phyloP scores from a whole-genome alignment of 2,113 vertebrate genomes.

The Myotis brandtii region DNA sequence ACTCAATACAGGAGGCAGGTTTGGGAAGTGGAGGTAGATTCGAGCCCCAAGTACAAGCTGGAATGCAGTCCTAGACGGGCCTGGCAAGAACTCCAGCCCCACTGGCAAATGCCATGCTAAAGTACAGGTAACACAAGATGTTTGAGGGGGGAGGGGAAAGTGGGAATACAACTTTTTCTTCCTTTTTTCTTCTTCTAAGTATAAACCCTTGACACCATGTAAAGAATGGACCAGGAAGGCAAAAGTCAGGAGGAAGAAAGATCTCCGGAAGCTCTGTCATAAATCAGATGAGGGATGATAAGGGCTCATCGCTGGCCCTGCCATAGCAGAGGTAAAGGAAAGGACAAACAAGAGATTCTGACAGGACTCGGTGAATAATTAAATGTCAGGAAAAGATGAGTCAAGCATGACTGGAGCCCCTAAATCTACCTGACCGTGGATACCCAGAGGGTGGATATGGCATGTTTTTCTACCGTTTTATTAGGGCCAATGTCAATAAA shows the following conservation, averaged over 20 bases:
- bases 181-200: not conserved
- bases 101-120: not conserved
- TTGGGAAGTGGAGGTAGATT: not conserved
- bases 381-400: conserved; percentile 21
- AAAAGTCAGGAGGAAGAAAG: conserved; percentile 48
- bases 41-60: not conserved
- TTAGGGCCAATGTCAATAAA: not conserved
- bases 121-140: not conserved
- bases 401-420: not conserved
- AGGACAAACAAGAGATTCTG: not conserved
- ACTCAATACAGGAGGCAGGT: fast-evolving
- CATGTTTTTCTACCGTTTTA: not conserved
- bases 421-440: not conserved
- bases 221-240: not conserved
- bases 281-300: not conserved
- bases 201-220: not conserved
- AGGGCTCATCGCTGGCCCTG: not conserved
- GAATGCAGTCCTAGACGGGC: not conserved
- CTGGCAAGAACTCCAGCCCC: not conserved
- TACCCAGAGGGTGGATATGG: not conserved
- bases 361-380: conserved; percentile 33
- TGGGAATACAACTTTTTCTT: not conserved
- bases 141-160: not conserved
- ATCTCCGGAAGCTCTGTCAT: not conserved
- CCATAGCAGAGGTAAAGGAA: conserved; percentile 10